Base-by-base conservation (phyloP, 2,888 invertebrate species). In the Hipparchia semele region DNA sequence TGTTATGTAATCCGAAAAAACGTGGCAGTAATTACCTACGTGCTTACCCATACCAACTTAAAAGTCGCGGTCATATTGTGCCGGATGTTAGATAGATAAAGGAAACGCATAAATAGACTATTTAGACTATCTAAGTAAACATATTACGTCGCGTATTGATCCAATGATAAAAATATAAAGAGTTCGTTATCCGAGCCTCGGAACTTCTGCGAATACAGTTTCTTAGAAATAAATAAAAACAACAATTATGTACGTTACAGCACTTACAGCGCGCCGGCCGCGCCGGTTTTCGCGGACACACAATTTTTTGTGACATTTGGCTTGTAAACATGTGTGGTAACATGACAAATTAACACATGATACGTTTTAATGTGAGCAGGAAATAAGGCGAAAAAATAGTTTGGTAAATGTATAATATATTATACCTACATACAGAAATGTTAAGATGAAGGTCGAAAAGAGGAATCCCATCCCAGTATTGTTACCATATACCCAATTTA, bases 21-120 rank as follows among this genome's bases (percentile, higher is more conserved):
- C n/a, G 71, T 69, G 58, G 71, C 67, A 75, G 66, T 49, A 64
- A 64, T 61, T 51, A 61, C 23, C 51, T 23, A 23, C 23, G n/a
- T n/a, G n/a, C n/a, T n/a, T n/a, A n/a, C n/a, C n/a, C n/a, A n/a
- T 23, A 23, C 23, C 23, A 0, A 23, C 23, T 23, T 23, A 23
- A 23, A 23, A 23, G 23, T 23, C 23, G 23, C 46, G 69, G 66
- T 59, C 70, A 59, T 86, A 86, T 86, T 86, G 87, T 87, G 85
- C 90, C 91, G 91, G 90, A 90, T 91, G 90, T 89, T 88, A 87
- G 86, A 84, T 84, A 88, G 90, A 91, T 91, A 91, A 90, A 89
- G 86, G 84, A 84, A 85, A 84, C 85, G 80, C 54, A 64, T 68
- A 70, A 39, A 39, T 67, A 71, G 67, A 73, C 73, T 65, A 71